Percentiles rank a stretch among this genome's conserved stretches.
phyloP scores from a whole-genome alignment of 2,113 vertebrate genomes.

The Ovis canadensis region DNA sequence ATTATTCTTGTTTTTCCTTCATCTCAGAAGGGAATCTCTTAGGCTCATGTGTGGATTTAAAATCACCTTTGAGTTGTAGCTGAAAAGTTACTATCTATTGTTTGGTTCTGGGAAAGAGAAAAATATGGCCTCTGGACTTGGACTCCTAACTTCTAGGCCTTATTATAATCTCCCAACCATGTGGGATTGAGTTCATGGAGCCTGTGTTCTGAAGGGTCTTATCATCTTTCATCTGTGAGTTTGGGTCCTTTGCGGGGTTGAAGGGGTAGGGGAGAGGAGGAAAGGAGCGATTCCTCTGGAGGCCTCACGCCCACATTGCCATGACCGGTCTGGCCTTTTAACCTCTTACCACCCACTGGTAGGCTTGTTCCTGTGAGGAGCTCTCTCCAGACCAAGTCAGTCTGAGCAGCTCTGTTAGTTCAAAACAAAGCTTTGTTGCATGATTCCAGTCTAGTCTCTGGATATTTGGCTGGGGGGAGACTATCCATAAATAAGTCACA shows the following conservation, averaged over 20 bases:
- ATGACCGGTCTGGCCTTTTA: not conserved
- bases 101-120: not conserved
- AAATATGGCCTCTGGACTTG: not conserved
- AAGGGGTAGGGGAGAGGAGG: not conserved
- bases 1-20: constrained; percentile 6
- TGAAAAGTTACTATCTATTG: not conserved
- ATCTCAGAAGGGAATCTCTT: constrained; percentile 17
- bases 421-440: not conserved
- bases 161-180: not conserved
- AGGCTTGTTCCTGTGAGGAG: not conserved
- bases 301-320: not conserved
- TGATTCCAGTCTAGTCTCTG: not conserved
- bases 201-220: not conserved
- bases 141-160: not conserved
- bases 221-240: not conserved
- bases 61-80: constrained; percentile 36
- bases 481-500: not conserved
- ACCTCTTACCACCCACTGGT: not conserved
- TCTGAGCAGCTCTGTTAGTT: not conserved
- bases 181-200: not conserved
- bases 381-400: not conserved
- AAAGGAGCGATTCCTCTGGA: not conserved
- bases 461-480: not conserved
- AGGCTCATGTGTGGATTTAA: constrained; percentile 41
- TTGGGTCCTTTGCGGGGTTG: not conserved